Conservation (phyloP, 2,113 vertebrate genomes). For the Bubo bubo region DNA sequence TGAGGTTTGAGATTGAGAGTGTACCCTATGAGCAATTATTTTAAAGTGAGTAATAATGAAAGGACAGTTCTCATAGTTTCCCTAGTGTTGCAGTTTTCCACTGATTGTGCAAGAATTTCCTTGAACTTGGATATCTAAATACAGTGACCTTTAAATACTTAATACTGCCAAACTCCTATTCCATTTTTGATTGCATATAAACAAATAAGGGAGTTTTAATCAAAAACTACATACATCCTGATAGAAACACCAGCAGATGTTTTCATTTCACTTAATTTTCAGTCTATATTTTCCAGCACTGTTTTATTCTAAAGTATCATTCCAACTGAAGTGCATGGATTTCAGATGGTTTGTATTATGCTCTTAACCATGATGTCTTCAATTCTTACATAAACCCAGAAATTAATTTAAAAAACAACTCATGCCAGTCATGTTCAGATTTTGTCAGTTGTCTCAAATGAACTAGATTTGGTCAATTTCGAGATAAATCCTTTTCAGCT, state of each 20-base stretch:
- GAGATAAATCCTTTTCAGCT: background rate
- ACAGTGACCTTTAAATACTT: background rate
- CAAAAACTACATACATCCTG: background rate
- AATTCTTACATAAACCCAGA: background rate
- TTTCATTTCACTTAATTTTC: slow-evolving; percentile 3
- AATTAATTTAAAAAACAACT: background rate
- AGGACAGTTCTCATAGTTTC: background rate
- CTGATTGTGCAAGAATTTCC: background rate
- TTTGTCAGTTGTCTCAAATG: background rate
- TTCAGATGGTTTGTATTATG: background rate
- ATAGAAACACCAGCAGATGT: background rate
- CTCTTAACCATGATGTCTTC: background rate
- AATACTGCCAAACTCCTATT: background rate
- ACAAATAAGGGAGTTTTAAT: background rate
- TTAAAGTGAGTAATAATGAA: slow-evolving; percentile 19
- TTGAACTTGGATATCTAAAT: background rate
- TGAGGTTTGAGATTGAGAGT: background rate
- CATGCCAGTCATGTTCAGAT: background rate
- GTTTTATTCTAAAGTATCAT: background rate
- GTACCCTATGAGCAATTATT: background rate
- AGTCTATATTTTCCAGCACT: background rate
- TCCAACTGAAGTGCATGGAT: background rate
- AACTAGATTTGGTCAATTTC: background rate
- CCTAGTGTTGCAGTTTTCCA: background rate
- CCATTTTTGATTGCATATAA: background rate